Evolutionary conservation across 1,140 invertebrate genomes (phyloP).

Genomic region (Maconellicoccus hirsutus): DNA sequence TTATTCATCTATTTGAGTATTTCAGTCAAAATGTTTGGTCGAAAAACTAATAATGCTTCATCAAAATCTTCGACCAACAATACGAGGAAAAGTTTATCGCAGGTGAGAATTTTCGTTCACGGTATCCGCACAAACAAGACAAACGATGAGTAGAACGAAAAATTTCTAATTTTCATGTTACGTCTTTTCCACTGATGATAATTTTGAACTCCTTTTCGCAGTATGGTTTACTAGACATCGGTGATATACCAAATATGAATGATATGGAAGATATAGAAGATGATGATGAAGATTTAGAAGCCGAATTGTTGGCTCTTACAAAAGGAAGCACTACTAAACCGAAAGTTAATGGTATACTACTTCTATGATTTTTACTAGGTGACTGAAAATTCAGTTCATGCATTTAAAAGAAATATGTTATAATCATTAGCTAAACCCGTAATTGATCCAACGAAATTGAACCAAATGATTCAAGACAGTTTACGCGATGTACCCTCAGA

Average conservation of each 20-base stretch:
- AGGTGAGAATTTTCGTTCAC: not conserved
- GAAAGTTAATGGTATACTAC: constrained; percentile 21
- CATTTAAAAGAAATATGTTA: not conserved
- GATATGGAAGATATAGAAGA: constrained; percentile 44
- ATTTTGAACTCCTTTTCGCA: constrained; percentile 35
- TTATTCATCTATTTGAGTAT: too few species aligned
- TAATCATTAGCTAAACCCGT: not conserved
- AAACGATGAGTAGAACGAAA: too few species aligned
- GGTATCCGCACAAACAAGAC: not conserved
- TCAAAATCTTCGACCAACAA: not conserved
- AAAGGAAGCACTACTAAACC: constrained; percentile 32
- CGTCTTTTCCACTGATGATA: too few species aligned
- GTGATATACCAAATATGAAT: constrained; percentile 46
- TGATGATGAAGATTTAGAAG: constrained; percentile 64
- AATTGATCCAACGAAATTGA: constrained; percentile 38
- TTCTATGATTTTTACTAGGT: constrained; percentile 26
- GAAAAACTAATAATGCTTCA: not conserved
- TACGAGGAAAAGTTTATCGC: not conserved
- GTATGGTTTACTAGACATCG: constrained; percentile 65
- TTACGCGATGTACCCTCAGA: constrained; percentile 39
- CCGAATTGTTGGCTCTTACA: constrained; percentile 66
- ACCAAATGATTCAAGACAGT: constrained; percentile 60
- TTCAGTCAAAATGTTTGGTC: constrained; percentile 8
- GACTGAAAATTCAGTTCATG: not conserved
- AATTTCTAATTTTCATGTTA: too few species aligned